These are phyloP conservation scores for Balanococcus diminutus DNA, from an alignment of 2,888 invertebrate genomes.

Conservation along the genomic window DNA sequence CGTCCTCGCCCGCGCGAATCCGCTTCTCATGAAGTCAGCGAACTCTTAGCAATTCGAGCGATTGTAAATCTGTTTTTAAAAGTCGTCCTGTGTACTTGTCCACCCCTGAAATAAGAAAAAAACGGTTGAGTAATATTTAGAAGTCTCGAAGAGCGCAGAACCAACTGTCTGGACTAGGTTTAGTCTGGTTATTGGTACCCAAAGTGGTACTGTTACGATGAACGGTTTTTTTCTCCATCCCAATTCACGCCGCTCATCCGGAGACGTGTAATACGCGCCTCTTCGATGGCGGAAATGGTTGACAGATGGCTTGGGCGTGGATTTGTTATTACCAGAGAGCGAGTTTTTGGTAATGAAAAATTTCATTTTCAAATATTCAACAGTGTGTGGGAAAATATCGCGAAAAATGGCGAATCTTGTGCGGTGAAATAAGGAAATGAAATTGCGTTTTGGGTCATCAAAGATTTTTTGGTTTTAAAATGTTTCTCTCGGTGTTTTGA, in stretches of 20 bases:
- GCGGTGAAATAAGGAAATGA: not conserved
- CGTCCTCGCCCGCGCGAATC: conserved; percentile 52
- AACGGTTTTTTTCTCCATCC: not conserved
- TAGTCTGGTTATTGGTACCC: conserved; percentile 53
- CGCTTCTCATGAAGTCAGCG: conserved; percentile 49
- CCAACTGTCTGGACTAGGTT: conserved; percentile 54
- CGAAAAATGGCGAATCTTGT: not conserved
- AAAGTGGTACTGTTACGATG: conserved; percentile 41
- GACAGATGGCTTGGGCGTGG: conserved; percentile 23
- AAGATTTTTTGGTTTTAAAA: no score
- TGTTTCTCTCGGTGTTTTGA: no score
- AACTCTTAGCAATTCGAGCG: conserved; percentile 54
- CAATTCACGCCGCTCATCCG: not conserved
- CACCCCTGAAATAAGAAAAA: conserved; percentile 53
- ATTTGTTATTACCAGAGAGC: not conserved
- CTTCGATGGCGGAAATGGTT: not conserved
- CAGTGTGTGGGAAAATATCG: not conserved
- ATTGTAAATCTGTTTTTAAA: conserved; percentile 55
- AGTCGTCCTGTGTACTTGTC: conserved; percentile 55
- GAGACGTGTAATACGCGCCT: not conserved
- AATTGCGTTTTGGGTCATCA: no score
- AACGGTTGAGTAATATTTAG: conserved; percentile 54
- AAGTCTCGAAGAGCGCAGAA: conserved; percentile 49
- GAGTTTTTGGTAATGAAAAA: not conserved
- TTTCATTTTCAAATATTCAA: not conserved